These are phyloP conservation scores for Napeogenes sylphis DNA, from an alignment of 2,888 invertebrate species.

Conservation along the genomic window DNA sequence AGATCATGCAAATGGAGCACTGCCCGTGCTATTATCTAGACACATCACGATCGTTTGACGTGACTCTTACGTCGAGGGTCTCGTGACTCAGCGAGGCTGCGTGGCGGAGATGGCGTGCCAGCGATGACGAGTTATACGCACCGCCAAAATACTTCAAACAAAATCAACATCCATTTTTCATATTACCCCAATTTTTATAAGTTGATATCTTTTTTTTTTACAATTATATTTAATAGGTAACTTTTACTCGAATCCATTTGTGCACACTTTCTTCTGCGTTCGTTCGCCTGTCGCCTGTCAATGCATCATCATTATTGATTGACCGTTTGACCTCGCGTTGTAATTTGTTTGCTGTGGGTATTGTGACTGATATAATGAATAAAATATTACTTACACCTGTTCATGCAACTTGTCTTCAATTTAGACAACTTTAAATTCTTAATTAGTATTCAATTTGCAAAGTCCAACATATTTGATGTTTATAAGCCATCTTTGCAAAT, in stretches of 20 bases:
- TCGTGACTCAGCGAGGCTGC: slow-evolving; percentile 37
- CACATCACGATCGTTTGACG: slow-evolving; percentile 49
- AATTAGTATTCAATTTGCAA: slow-evolving; percentile 8
- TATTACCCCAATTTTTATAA: too few species aligned
- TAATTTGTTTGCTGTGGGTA: slow-evolving; percentile 46
- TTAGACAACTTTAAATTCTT: slow-evolving; percentile 15
- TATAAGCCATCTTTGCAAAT: too few species aligned
- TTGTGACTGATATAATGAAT: slow-evolving; percentile 44
- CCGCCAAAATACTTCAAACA: slow-evolving; percentile 41
- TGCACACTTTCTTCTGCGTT: slow-evolving; percentile 35
- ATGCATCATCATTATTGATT: slow-evolving; percentile 52
- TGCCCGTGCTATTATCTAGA: slow-evolving; percentile 47
- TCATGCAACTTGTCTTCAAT: slow-evolving; percentile 17
- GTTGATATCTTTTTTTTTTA: too few species aligned
- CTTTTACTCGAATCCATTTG: slow-evolving; percentile 19
- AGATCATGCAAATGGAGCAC: slow-evolving; percentile 49
- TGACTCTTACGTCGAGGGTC: slow-evolving; percentile 45
- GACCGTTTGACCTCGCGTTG: slow-evolving; percentile 48
- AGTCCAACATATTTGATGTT: slow-evolving; percentile 4
- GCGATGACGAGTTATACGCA: slow-evolving; percentile 40
- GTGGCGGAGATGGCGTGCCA: slow-evolving; percentile 33
- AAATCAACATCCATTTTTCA: slow-evolving; percentile 38
- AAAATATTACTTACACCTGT: slow-evolving; percentile 31
- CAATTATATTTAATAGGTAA: too few species aligned
- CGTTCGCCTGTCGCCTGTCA: slow-evolving; percentile 35